These are phyloP conservation scores for Siniperca scherzeri DNA, from an alignment of 2,797 vertebrate genomes.

Conservation along the genomic window DNA sequence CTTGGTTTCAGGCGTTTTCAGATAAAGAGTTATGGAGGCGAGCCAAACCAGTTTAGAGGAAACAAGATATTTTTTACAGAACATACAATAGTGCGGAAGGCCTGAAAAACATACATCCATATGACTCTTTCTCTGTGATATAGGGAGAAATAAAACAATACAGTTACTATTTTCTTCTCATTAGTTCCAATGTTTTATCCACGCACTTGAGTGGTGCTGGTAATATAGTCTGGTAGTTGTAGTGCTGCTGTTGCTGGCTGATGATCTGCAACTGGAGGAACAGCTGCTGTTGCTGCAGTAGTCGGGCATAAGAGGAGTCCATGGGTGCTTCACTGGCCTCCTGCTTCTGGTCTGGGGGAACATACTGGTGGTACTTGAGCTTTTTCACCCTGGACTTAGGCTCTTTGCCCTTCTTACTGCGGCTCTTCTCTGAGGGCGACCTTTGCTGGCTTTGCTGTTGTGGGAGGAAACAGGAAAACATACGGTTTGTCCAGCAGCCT, in stretches of 20 bases:
- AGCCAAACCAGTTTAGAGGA: constrained; percentile 4
- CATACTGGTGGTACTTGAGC: constrained; percentile 98
- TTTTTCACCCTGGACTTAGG: constrained; percentile 94
- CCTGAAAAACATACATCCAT: neutral
- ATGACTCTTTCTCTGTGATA: neutral
- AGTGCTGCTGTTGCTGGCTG: constrained; percentile 98
- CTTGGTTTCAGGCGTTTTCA: constrained; percentile 40
- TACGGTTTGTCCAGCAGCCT: neutral
- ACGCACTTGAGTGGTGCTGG: constrained; percentile 96
- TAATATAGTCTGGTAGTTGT: constrained; percentile 98
- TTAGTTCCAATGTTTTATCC: neutral
- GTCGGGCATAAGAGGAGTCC: constrained; percentile 97
- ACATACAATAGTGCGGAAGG: neutral
- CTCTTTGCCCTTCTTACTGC: constrained; percentile 97
- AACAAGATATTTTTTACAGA: neutral
- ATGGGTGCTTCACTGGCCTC: constrained; percentile 93
- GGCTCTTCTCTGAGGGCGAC: constrained; percentile 91
- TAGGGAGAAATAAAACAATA: neutral
- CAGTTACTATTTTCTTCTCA: neutral
- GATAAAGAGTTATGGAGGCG: constrained; percentile 6
- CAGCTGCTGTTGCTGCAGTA: constrained; percentile 98
- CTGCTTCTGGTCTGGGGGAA: constrained; percentile 97
- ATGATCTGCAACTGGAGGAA: constrained; percentile 99
- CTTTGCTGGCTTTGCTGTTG: constrained; percentile 96
- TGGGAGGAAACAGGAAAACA: constrained; percentile 20